A percentile compares a stretch with the other conserved stretches of the same genome.
phyloP scores from a whole-genome alignment of 1,140 invertebrate genomes.

The Asbolus verrucosus region DNA sequence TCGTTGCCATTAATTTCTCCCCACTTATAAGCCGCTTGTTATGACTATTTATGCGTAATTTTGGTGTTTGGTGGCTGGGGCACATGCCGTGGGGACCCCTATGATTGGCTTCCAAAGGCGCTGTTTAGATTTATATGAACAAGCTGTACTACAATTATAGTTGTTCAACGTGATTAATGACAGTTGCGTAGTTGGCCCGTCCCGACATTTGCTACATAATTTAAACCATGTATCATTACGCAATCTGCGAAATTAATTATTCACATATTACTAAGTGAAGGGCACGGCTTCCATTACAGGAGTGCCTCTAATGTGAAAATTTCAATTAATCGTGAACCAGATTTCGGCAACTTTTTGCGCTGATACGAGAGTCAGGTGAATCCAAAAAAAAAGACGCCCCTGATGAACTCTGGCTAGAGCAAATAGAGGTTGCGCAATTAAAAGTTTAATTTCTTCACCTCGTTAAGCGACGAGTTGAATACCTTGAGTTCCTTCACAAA shows the following conservation, averaged over 20 bases:
- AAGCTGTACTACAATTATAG: slow-evolving; percentile 32
- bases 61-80: background rate
- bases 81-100: background rate
- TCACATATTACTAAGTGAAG: slow-evolving; percentile 21
- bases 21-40: background rate
- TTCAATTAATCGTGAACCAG: background rate
- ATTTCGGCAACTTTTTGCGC: background rate
- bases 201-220: slow-evolving; percentile 37
- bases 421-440: slow-evolving; percentile 2
- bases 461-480: slow-evolving; percentile 7
- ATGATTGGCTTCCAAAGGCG: slow-evolving; percentile 3
- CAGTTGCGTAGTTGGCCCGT: slow-evolving; percentile 31
- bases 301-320: no score
- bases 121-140: slow-evolving; percentile 19
- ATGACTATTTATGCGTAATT: background rate
- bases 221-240: slow-evolving; percentile 38
- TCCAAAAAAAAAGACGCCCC: background rate
- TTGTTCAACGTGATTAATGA: slow-evolving; percentile 26
- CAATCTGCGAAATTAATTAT: slow-evolving; percentile 36
- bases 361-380: background rate
- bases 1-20: no score
- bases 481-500: slow-evolving; percentile 16
- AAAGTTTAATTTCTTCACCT: slow-evolving; percentile 28
- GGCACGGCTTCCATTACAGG: background rate
- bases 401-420: background rate